Evolutionary conservation across 2,888 invertebrate genomes (phyloP).

Genomic region (Drosophila robusta): DNA sequence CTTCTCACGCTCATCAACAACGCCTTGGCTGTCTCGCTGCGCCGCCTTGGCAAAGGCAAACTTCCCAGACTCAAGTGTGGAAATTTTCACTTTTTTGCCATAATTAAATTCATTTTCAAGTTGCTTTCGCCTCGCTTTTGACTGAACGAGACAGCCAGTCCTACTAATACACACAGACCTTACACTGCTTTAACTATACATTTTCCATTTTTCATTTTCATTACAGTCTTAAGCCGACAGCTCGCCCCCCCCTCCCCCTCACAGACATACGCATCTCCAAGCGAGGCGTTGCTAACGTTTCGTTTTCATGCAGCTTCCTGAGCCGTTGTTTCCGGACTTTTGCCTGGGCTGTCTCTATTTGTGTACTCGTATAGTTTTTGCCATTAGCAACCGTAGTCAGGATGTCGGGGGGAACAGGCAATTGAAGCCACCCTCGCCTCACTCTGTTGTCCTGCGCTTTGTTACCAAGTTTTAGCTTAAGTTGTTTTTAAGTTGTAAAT

Average conservation of each 20-base stretch:
- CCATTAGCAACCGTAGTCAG: constrained; percentile 60
- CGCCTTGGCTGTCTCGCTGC: constrained; percentile 17
- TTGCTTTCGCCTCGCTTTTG: constrained; percentile 52
- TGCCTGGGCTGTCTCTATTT: constrained; percentile 68
- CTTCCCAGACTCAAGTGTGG: constrained; percentile 79
- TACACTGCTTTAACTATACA: constrained; percentile 59
- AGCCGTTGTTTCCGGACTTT: constrained; percentile 75
- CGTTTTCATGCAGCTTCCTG: constrained; percentile 80
- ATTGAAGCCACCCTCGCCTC: constrained; percentile 30
- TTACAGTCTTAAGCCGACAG: constrained; percentile 64
- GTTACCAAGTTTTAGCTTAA: constrained; percentile 76
- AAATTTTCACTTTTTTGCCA: constrained; percentile 82
- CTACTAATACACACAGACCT: constrained; percentile 29
- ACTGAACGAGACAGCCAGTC: constrained; percentile 31
- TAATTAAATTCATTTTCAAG: constrained; percentile 82
- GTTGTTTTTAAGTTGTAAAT: constrained; percentile 81
- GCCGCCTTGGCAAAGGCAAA: constrained; percentile 53
- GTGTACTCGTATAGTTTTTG: constrained; percentile 63
- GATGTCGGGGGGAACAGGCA: constrained; percentile 28
- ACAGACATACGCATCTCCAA: neutral
- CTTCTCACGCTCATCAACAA: constrained; percentile 65
- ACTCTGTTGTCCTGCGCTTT: constrained; percentile 39
- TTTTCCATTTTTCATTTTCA: constrained; percentile 69
- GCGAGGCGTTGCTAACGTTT: constrained; percentile 53
- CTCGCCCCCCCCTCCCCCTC: neutral